Percentiles rank a stretch among this genome's conserved stretches.
Conservation (phyloP, 2,113 vertebrate genomes). For the Psophia crepitans region DNA sequence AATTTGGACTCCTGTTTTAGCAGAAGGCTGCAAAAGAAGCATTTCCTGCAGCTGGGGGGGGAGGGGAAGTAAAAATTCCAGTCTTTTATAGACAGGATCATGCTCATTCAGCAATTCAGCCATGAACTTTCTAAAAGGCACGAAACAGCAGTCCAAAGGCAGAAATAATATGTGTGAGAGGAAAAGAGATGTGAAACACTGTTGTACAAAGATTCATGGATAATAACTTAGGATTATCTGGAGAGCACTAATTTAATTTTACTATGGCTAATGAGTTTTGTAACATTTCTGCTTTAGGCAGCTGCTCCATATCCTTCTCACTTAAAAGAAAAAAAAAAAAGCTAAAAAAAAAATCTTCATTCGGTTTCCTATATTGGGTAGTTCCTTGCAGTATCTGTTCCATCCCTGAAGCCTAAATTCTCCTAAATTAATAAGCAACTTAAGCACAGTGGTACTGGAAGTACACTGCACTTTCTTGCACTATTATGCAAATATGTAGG, state of each 20-base stretch:
- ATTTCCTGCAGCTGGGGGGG: background rate
- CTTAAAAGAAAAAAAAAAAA: background rate
- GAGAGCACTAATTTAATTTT: slow-evolving; percentile 29
- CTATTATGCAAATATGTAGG: background rate
- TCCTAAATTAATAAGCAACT: background rate
- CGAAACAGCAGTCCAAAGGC: background rate
- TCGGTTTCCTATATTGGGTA: background rate
- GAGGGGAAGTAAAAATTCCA: background rate
- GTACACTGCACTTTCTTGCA: background rate
- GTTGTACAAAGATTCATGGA: background rate
- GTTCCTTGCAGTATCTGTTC: background rate
- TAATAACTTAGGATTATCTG: slow-evolving; percentile 4
- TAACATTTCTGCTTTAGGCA: slow-evolving; percentile 39
- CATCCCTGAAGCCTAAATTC: background rate
- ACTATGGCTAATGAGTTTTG: slow-evolving; percentile 22
- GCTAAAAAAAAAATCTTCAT: background rate
- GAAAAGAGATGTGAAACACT: background rate
- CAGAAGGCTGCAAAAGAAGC: background rate
- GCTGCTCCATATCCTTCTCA: background rate
- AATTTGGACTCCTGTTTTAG: background rate
- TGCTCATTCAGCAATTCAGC: background rate
- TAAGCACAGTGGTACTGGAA: background rate
- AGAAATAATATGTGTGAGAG: background rate
- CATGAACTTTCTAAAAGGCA: background rate
- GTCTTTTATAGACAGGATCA: background rate